These are phyloP conservation scores for Hemicentrotus pulcherrimus DNA, from an alignment of 35 echinoderm and acorn worm genomes.

Conservation along the genomic window DNA sequence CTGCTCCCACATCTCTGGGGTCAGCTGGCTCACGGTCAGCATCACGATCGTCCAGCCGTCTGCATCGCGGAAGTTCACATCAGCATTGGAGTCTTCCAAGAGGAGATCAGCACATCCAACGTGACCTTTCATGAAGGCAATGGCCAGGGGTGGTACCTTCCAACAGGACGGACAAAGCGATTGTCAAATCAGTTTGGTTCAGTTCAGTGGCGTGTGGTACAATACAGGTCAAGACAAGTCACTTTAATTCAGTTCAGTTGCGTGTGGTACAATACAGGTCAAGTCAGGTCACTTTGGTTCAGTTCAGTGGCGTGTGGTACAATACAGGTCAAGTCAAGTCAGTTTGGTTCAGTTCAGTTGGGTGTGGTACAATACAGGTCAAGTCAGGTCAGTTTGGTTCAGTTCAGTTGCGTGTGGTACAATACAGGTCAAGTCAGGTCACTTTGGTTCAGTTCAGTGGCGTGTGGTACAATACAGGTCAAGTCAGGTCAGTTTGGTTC, in stretches of 20 bases:
- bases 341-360: background rate
- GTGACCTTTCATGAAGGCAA: conserved; percentile 91
- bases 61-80: conserved; percentile 80
- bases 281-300: too few relatives aligned
- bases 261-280: too few relatives aligned
- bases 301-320: too few relatives aligned
- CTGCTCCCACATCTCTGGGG: conserved; percentile 54
- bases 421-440: background rate
- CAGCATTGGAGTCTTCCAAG: conserved; percentile 70
- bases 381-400: background rate
- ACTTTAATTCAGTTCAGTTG: background rate
- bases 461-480: background rate
- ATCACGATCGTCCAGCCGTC: conserved; percentile 81
- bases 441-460: background rate
- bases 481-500: background rate
- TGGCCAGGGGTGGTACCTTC: conserved; percentile 78
- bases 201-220: background rate
- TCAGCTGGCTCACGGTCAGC: conserved; percentile 64
- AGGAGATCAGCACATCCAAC: conserved; percentile 80
- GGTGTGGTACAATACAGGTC: background rate
- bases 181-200: background rate
- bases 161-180: background rate
- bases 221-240: background rate
- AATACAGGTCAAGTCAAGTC: background rate
- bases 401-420: too few relatives aligned